Evolutionary conservation across 2,113 vertebrate species (phyloP), one percentile per base, ranked within the genome.

Genomic region (Lepidiolamprologus cunningtoni): DNA sequence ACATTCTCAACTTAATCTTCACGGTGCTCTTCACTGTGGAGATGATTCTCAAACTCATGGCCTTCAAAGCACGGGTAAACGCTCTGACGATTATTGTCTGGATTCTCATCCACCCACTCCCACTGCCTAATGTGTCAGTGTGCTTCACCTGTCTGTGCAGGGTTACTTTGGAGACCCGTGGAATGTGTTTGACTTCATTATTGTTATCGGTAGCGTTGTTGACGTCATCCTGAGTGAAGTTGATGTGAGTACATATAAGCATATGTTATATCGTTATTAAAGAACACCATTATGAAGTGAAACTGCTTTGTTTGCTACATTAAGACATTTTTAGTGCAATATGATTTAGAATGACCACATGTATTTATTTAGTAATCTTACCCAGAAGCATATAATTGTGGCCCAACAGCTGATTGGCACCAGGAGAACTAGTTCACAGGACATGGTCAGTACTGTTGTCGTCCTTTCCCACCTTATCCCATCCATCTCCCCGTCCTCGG

Each of bases 91-190:
- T 19, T 1, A 21, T 35, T 8, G 19, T 23, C 50, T 8, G 40
- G 19, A 14, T 14, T 3, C 1, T 21, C 6, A 23, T 23, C 17
- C 5, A 9, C 5, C 11, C 19, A 6, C 1, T 55, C 21, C 3
- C 58, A 2, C 45, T 35, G 76, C 47, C 33, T 17, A 3, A 28
- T 21, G 8, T 9, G 6, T 84, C 63, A 57, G 5, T 11, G 1
- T 28, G 12, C 13, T 21, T 37, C 54, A 8, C 54, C 14, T 81
- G 9, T 87, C 13, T 58, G 13, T 80, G 42, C 95, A 99, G 99
- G 99, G 98, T 83, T 99, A 99, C 91, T 99, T 99, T 1, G 98
- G 98, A 87, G 99, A 99, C 91, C 98, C 98, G n/a, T 99, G 99
- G 99, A 99, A 99, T 0, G 99, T 99, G 85, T 99, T 99, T 80